Evolutionary conservation across 1,140 invertebrate genomes (phyloP), one percentile per base, ranked within the genome.

Genomic region (Trichomalopsis sarcophagae): DNA sequence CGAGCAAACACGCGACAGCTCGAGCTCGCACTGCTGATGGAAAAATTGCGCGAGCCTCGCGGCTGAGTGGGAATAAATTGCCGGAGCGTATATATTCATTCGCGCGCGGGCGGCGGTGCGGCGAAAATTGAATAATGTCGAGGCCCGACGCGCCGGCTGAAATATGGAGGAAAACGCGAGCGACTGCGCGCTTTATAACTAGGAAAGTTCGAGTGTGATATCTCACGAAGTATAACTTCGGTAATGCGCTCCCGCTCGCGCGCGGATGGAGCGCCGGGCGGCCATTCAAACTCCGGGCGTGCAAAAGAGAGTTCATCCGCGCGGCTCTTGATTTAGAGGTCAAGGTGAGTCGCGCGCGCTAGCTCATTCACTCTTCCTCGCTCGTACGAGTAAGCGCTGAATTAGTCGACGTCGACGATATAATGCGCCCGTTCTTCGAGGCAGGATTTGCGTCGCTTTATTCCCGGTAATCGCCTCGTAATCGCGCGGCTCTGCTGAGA

Each of bases 71-170:
- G 7, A 79, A 62, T 68, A 21, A 68, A 40, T 68, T 68, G 5
- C 11, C 62, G 21, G 36, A 62, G 62, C 21, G 62, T 27, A 66
- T 40, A 66, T 66, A 36, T 11, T 3, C 30, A 40, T 17, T 33
- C 78, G n/a, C 66, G 13, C 33, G 9, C 17, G 40, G 23, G 13
- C 50, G 44, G 6, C 4, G 6, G 62, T 27, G 6, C 4, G 6
- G 62, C 40, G 36, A 47, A 55, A 84, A 84, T 77, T 77, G 82
- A 69, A 84, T 78, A 68, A 66, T 44, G 33, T 76, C 50, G 81
- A 47, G 55, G 17, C 17, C 10, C 27, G 2, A 14, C 40, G 36
- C 33, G 55, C 66, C 13, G 75, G 14, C 36, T 78, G 68, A 84
- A 79, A 79, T 73, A 84, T 50, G 23, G 74, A 79, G 76, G 47